Evolutionary conservation across 2,797 vertebrate species (phyloP).

Genomic region (Sebastes minor): DNA sequence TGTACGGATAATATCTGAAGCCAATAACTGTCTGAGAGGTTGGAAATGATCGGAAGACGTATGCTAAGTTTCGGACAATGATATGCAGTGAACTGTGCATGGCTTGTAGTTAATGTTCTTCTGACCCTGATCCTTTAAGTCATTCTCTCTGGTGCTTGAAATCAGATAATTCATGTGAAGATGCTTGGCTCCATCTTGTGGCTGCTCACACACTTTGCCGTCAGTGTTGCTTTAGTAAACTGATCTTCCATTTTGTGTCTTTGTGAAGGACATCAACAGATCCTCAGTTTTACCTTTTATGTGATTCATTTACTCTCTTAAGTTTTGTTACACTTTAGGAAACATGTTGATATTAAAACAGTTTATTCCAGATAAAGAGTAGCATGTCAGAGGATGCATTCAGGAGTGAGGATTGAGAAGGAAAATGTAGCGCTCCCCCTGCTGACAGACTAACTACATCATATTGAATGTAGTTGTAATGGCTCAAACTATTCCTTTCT

Average conservation of each 20-base stretch:
- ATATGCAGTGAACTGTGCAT: not conserved
- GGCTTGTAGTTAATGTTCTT: not conserved
- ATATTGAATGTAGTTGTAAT: not conserved
- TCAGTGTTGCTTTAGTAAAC: not conserved
- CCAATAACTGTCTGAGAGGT: not conserved
- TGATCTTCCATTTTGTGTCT: slow-evolving; percentile 68
- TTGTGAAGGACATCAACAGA: not conserved
- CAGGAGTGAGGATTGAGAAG: not conserved
- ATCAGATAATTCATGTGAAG: not conserved
- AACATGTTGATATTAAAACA: not conserved
- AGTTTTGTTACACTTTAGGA: not conserved
- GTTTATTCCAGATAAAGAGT: not conserved
- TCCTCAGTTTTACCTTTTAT: not conserved
- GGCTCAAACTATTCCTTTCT: not conserved
- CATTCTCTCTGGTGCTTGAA: not conserved
- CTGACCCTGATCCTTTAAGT: not conserved
- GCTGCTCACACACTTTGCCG: not conserved
- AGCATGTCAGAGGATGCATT: not conserved
- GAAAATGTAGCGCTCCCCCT: not conserved
- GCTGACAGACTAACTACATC: not conserved
- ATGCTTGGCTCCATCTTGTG: slow-evolving; percentile 69
- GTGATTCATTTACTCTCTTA: not conserved
- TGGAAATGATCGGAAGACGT: not conserved
- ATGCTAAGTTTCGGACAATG: not conserved
- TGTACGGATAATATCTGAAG: not conserved